Base-by-base conservation (phyloP, 2,113 vertebrate species). In the Phaethornis superciliosus region DNA sequence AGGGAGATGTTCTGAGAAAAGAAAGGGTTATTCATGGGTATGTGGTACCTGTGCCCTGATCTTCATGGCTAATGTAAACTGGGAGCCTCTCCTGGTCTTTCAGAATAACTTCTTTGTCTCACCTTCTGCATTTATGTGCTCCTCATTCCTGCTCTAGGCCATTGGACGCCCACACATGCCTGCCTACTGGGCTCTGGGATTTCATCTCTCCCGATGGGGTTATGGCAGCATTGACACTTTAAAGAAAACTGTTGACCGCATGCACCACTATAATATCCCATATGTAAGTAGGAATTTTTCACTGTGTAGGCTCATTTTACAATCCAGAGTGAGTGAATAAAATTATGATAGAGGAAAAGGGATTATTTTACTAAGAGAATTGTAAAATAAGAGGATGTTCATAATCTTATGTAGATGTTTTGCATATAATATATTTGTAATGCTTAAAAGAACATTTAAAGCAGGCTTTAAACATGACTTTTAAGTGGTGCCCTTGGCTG, bases 131-230 rank as follows among this genome's bases (percentile, higher is more conserved):
- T 71, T 69, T 72, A 4, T 77, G 16, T 56, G 0, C 80, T 85
- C 47, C 65, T 67, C 23, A 1, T 30, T 19, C 44, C 37, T 75
- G 22, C 75, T 64, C 49, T 20, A 98, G 95, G 95, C 96, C 75
- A 97, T 98, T 95, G 98, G 98, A 74, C 97, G 90, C 88, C 98
- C 99, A 2, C 98, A 98, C 88, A 98, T 99, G 94, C 98, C 98
- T 81, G 95, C 98, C 44, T 99, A 99, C 92, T 99, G 98, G 98
- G 97, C 98, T 74, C 97, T 99, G 92, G 98, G 98, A 69, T 99
- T 99, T 96, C 99, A 99, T 33, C 95, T 99, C 13, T 98, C 98
- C 64, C 97, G 97, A 9, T 99, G 98, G 98, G 97, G 98, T 88
- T 99, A 99, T 4, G 93, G 96, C 67, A 98, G 89, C 94, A 94